Percentiles rank a stretch among this genome's conserved stretches.
phyloP scores from a whole-genome alignment of 2,888 invertebrate genomes.

The Bhutanitis thaidina region DNA sequence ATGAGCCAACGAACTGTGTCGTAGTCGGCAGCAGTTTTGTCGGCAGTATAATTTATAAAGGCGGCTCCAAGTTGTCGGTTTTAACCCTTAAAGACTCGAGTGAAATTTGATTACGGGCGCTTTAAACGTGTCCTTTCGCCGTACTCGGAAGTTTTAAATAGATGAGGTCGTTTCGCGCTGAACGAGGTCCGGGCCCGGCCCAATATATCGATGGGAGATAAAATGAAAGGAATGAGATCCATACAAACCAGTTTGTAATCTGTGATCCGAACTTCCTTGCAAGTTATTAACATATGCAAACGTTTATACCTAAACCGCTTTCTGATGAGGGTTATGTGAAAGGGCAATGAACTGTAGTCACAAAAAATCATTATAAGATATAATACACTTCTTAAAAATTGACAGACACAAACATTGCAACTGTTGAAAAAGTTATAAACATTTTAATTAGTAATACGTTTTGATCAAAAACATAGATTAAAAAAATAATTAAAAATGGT shows the following conservation, averaged over 20 bases:
- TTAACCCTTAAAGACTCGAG: conserved; percentile 77
- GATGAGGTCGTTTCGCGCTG: conserved; percentile 48
- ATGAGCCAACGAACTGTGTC: conserved; percentile 78
- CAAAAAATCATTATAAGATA: too few species aligned
- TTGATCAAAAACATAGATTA: too few species aligned
- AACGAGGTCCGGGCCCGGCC: conserved; percentile 16
- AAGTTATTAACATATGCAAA: not conserved
- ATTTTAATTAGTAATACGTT: too few species aligned
- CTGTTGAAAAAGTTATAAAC: too few species aligned
- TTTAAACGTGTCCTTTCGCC: conserved; percentile 68
- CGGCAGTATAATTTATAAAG: conserved; percentile 79
- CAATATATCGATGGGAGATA: conserved; percentile 22
- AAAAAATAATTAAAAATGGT: too few species aligned
- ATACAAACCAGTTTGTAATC: conserved; percentile 7
- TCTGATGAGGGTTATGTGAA: not conserved
- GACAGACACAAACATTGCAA: too few species aligned
- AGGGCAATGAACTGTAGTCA: not conserved
- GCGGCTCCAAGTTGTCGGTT: conserved; percentile 73
- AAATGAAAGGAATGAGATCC: conserved; percentile 1
- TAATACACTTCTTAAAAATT: too few species aligned
- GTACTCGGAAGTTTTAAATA: conserved; percentile 62
- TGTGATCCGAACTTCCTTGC: conserved; percentile 7
- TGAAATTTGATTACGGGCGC: conserved; percentile 76
- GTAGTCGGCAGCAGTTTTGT: conserved; percentile 76
- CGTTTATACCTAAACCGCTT: not conserved